Conservation (phyloP, 2,113 vertebrate species). For the Nymphicus hollandicus region DNA sequence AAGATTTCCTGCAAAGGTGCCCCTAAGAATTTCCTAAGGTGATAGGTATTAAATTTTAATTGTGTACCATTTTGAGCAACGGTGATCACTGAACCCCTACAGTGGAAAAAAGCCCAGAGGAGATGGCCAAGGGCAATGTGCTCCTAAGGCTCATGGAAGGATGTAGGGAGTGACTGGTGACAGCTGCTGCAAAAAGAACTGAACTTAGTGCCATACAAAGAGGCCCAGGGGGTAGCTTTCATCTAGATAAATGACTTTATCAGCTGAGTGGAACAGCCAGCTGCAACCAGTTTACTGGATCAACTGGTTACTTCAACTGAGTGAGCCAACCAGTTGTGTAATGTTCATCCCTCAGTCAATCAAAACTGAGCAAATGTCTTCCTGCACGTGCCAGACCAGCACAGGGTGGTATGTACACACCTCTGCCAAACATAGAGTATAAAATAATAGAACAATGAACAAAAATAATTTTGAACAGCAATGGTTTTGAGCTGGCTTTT, state of each 20-base stretch:
- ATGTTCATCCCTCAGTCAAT: neutral
- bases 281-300: neutral
- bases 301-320: neutral
- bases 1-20: neutral
- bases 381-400: rapidly evolving
- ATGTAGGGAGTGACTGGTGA: neutral
- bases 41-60: neutral
- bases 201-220: neutral
- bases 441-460: neutral
- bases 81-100: neutral
- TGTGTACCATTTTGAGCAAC: neutral
- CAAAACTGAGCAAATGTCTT: neutral
- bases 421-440: neutral
- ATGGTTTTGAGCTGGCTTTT: neutral
- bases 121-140: neutral
- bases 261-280: neutral
- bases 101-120: neutral
- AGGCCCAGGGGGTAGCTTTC: neutral
- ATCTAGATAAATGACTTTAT: neutral
- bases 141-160: neutral
- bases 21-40: neutral
- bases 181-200: neutral
- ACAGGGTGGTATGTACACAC: rapidly evolving
- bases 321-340: neutral
- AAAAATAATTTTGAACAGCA: neutral